Base-by-base conservation (phyloP, 2,797 vertebrate genomes). In the Gymnoscopelus braueri region DNA sequence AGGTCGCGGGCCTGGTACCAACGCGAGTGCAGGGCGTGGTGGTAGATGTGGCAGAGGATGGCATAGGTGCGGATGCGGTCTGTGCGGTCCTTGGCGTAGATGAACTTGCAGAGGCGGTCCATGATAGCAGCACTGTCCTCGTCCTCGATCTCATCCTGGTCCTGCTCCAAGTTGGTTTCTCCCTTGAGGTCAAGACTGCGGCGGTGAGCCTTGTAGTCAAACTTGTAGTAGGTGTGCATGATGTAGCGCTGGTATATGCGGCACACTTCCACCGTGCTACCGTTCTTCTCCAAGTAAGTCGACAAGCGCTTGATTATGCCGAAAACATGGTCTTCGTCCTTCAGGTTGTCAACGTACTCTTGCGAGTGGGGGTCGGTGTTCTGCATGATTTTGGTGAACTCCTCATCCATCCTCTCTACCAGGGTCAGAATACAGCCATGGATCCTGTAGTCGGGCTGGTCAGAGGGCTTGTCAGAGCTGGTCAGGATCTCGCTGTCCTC, bases 331-430 rank as follows among this genome's bases (percentile, higher is more conserved):
- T 91, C 92, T 83, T 97, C 96, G 0, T 98, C 95, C 85, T 96
- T 97, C 83, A 98, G 91, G 60, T 97, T 96, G 74, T 97, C 96
- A 50, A 98, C 96, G 0, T 98, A 98, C 81, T 98, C 96, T 90
- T 98, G 96, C 0, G 96, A 98, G 66, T 97, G 96, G n/a, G 96
- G 96, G 80, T 98, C 96, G 0, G 96, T 97, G 90, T 97, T 98
- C 84, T 98, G 96, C 96, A 98, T 97, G 83, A 97, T 96, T 85
- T 97, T 98, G 52, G 95, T 96, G 60, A 98, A 98, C 83, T 98
- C 96, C 82, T 98, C 96, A 62, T 98, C 96, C 96, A 98, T 97
- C 74, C 96, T 93, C 85, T 98, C 96, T 24, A 96, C 94, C 67
- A 98, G 87, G 0, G 96, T 97, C 68, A 98, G 83, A 75, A 97